Evolutionary conservation across 1,140 invertebrate genomes (phyloP).

Genomic region (Nautilus pompilius): DNA sequence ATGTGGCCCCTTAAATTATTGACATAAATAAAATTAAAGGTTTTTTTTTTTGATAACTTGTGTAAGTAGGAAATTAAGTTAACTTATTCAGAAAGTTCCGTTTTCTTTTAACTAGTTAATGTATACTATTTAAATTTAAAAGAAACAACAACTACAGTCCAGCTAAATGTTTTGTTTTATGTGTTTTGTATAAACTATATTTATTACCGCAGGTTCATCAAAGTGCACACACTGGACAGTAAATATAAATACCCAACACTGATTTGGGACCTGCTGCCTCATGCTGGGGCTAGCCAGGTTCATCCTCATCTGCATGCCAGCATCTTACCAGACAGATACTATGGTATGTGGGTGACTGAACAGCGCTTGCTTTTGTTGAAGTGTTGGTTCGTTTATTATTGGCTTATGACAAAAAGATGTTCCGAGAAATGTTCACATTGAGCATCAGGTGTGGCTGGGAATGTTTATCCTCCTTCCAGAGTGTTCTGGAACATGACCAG

Average conservation of each 20-base stretch:
- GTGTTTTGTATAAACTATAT: background rate
- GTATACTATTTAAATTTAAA: no score
- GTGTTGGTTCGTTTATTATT: no score
- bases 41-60: background rate
- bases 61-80: background rate
- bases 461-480: no score
- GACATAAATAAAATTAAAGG: background rate
- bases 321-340: slow-evolving; percentile 49
- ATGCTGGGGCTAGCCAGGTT: slow-evolving; percentile 58
- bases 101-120: background rate
- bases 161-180: background rate
- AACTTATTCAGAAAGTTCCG: background rate
- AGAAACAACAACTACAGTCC: no score
- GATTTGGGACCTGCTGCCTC: slow-evolving; percentile 57
- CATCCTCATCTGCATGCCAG: slow-evolving; percentile 60
- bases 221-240: slow-evolving; percentile 24
- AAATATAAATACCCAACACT: slow-evolving; percentile 47
- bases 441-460: no score
- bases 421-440: no score
- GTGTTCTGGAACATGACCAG: no score
- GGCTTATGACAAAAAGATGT: no score
- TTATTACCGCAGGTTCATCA: slow-evolving; percentile 33
- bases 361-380: no score
- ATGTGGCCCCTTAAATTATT: background rate
- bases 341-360: slow-evolving; percentile 49